Percentiles rank a stretch among this genome's conserved stretches.
Evolutionary conservation across 1,140 invertebrate genomes (phyloP).

Genomic region (Pteromalus puparum): DNA sequence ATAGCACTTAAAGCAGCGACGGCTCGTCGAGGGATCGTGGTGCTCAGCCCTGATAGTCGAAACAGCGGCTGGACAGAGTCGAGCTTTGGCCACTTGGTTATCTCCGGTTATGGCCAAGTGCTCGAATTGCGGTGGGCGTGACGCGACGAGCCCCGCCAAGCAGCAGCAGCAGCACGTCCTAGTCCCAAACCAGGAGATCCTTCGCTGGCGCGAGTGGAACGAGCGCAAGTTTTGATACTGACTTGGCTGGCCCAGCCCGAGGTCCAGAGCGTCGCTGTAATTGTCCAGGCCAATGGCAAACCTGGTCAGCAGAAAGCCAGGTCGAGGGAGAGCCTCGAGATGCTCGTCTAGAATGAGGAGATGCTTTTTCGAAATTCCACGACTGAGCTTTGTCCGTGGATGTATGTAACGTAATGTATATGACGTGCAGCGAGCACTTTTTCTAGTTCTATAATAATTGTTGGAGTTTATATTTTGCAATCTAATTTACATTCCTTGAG

Average conservation of each 20-base stretch:
- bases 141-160: slow-evolving; percentile 43
- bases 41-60: slow-evolving; percentile 67
- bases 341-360: slow-evolving; percentile 66
- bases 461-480: no score
- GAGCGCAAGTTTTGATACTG: slow-evolving; percentile 70
- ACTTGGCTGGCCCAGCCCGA: slow-evolving; percentile 61
- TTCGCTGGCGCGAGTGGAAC: slow-evolving; percentile 65
- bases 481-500: no score
- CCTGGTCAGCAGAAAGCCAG: slow-evolving; percentile 65
- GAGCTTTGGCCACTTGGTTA: slow-evolving; percentile 60
- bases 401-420: neutral
- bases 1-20: slow-evolving; percentile 64
- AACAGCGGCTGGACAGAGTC: slow-evolving; percentile 68
- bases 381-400: neutral
- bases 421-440: neutral
- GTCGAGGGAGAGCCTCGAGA: slow-evolving; percentile 70
- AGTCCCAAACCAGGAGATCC: slow-evolving; percentile 57
- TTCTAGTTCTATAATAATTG: no score
- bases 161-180: no score
- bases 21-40: slow-evolving; percentile 66
- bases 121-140: slow-evolving; percentile 50
- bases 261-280: slow-evolving; percentile 71
- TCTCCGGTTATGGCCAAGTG: slow-evolving; percentile 65
- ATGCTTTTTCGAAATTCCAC: neutral
- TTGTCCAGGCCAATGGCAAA: slow-evolving; percentile 65